phyloP scores from a whole-genome alignment of 1,140 invertebrate genomes.

The Hypsibius dujardini region DNA sequence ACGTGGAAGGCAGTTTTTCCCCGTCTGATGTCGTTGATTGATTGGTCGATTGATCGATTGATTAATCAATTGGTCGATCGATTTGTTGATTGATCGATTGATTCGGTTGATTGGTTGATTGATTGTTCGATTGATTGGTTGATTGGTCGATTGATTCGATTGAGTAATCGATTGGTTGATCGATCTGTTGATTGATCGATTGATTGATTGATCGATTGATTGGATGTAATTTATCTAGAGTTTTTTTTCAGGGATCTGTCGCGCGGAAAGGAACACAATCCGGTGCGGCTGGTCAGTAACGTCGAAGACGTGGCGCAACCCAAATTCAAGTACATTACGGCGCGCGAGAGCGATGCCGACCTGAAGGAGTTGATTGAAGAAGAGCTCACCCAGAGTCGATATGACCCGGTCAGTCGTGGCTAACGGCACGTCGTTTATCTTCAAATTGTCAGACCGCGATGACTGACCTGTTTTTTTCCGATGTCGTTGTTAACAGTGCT shows the following conservation, averaged over 20 bases:
- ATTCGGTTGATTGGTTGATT: too few relatives aligned
- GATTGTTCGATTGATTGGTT: background rate
- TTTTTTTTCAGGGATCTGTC: constrained; percentile 8
- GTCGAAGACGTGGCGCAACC: background rate
- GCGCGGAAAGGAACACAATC: background rate
- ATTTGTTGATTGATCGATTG: background rate
- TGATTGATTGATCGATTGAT: background rate
- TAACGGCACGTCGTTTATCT: background rate
- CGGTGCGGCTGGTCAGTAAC: background rate
- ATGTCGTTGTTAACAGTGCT: background rate
- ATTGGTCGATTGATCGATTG: background rate
- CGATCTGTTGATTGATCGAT: too few relatives aligned
- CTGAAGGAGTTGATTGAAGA: background rate
- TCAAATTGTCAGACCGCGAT: background rate
- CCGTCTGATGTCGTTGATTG: background rate
- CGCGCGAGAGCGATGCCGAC: background rate
- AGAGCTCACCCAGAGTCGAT: background rate
- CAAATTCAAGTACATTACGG: background rate
- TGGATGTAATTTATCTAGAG: background rate
- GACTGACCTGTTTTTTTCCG: background rate
- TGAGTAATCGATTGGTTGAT: too few relatives aligned
- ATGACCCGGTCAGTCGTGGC: background rate
- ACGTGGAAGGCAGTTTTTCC: background rate
- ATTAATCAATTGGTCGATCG: too few relatives aligned
- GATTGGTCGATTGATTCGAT: background rate